These are phyloP conservation scores for Rousettus madagascariensis DNA, from an alignment of 2,797 vertebrate genomes.

Conservation along the genomic window DNA sequence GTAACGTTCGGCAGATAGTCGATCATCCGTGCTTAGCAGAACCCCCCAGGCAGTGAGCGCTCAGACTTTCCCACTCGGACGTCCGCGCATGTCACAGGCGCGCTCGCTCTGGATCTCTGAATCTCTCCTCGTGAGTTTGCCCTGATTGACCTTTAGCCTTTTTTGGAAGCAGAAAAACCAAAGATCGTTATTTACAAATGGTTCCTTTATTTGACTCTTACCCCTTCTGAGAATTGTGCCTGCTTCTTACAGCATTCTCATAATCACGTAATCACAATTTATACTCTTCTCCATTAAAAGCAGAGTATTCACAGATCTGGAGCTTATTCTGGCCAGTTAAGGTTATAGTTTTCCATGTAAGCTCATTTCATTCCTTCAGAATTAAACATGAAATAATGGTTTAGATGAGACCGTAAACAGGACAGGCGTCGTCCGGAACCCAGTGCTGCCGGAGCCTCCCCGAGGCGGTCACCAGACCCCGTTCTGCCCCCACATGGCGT, in stretches of 20 bases:
- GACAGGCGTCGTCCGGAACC: not conserved
- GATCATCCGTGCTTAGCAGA: not conserved
- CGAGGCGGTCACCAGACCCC: not conserved
- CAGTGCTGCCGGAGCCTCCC: not conserved
- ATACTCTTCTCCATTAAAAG: not conserved
- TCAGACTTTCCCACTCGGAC: not conserved
- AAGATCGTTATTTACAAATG: not conserved
- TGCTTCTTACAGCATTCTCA: not conserved
- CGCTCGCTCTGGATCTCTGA: not conserved
- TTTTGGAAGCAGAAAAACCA: not conserved
- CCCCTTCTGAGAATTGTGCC: not conserved
- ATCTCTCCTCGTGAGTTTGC: not conserved
- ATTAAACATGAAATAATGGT: not conserved
- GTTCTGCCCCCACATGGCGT: too few species aligned
- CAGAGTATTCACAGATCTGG: not conserved
- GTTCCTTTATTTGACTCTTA: not conserved
- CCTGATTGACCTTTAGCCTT: not conserved
- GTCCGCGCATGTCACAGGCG: not conserved
- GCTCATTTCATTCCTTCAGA: not conserved
- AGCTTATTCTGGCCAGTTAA: too few species aligned
- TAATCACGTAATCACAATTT: accelerated
- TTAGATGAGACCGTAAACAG: not conserved
- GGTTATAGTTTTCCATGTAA: not conserved
- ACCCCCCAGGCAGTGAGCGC: accelerated
- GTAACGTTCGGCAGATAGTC: not conserved